Percentiles rank a stretch among this genome's conserved stretches.
phyloP scores from a whole-genome alignment of 35 echinoderm and acorn worm species.

The Lytechinus pictus region DNA sequence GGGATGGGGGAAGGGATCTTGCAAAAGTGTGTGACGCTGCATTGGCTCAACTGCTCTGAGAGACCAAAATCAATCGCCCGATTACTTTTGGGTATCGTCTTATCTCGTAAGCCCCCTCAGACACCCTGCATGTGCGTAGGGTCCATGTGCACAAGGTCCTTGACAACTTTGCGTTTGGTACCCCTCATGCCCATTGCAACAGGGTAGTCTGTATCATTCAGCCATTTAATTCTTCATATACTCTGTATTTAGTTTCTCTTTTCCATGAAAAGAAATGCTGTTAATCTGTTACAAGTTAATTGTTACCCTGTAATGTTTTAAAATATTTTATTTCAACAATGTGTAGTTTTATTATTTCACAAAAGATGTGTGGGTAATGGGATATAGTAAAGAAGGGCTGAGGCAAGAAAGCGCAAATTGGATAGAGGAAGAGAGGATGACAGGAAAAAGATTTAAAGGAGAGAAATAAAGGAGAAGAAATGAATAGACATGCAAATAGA shows the following conservation, averaged over 20 bases:
- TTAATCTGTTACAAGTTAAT: too few species aligned
- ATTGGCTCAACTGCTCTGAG: not conserved
- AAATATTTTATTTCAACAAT: too few species aligned
- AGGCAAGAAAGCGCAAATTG: too few species aligned
- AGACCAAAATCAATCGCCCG: not conserved
- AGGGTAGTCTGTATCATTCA: not conserved
- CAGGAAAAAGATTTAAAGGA: too few species aligned
- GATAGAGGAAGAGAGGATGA: too few species aligned
- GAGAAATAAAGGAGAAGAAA: too few species aligned
- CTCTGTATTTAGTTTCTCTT: not conserved
- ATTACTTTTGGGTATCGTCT: constrained; percentile 12
- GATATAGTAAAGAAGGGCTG: too few species aligned
- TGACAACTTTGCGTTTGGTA: not conserved
- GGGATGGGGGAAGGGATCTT: not conserved
- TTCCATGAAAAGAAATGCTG: too few species aligned
- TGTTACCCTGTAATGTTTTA: too few species aligned
- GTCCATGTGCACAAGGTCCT: not conserved
- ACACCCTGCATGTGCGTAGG: not conserved
- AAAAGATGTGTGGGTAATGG: too few species aligned
- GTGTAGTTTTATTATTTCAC: too few species aligned
- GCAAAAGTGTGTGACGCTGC: not conserved
- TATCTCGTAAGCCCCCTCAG: not conserved
- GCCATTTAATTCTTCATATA: not conserved
- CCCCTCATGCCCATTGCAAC: not conserved
- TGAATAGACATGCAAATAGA: too few species aligned